phyloP scores from a whole-genome alignment of 2,113 vertebrate genomes.

The Ophthalmolycus amberensis region DNA sequence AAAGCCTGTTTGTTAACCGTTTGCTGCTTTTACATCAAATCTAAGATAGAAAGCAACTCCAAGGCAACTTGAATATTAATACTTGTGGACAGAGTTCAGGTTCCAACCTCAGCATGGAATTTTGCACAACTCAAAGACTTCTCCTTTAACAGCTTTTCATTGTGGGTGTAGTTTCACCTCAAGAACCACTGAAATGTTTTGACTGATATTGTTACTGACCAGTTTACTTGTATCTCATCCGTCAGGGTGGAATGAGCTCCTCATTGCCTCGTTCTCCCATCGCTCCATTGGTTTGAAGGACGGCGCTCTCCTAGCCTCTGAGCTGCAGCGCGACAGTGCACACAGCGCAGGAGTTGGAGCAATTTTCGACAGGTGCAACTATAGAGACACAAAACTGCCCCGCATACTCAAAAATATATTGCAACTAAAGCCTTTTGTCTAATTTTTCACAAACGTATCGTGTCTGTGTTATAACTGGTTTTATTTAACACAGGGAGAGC shows the following conservation, averaged over 20 bases:
- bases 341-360: constrained; percentile 90
- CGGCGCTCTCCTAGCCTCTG: constrained; percentile 90
- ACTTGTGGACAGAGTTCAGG: too few relatives aligned
- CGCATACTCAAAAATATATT: background rate
- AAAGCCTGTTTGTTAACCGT: background rate
- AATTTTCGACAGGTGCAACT: constrained; percentile 90
- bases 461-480: constrained; percentile 7
- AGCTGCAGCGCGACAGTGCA: constrained; percentile 89
- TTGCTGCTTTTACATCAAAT: background rate
- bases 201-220: background rate
- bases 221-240: background rate
- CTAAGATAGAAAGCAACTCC: background rate
- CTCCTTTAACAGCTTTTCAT: background rate
- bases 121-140: background rate
- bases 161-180: background rate
- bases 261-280: constrained; percentile 94
- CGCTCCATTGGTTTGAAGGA: constrained; percentile 92
- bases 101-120: background rate
- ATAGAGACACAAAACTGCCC: background rate
- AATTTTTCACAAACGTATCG: background rate
- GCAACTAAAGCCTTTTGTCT: background rate
- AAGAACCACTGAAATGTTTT: background rate
- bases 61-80: background rate
- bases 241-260: constrained; percentile 93
- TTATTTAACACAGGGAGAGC: constrained; percentile 81